Evolutionary conservation across 2,113 vertebrate genomes (phyloP).

Genomic region (Todiramphus chloris): DNA sequence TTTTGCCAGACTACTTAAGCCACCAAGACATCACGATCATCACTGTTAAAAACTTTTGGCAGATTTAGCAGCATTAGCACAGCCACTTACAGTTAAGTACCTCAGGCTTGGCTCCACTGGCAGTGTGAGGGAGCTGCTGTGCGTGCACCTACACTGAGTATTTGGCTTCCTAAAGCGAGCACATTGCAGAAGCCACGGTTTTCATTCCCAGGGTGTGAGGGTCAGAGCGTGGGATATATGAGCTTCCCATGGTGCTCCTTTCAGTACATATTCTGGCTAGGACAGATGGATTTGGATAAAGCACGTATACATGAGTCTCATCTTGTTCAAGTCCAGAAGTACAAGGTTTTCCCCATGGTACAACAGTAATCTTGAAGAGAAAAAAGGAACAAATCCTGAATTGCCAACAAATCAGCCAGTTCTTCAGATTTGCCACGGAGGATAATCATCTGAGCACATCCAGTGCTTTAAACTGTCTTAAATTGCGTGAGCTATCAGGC

Average conservation of each 20-base stretch:
- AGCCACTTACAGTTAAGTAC: not conserved
- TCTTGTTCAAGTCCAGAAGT: not conserved
- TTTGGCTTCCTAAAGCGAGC: not conserved
- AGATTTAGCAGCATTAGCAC: not conserved
- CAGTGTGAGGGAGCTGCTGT: not conserved
- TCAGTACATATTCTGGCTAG: not conserved
- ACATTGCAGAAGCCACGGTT: not conserved
- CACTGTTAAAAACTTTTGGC: not conserved
- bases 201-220: not conserved
- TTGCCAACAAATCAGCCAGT: not conserved
- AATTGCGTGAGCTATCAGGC: not conserved
- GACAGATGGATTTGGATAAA: not conserved
- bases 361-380: not conserved
- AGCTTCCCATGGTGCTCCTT: not conserved
- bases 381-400: not conserved
- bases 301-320: not conserved
- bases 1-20: constrained; percentile 8
- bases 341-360: not conserved
- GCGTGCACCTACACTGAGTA: not conserved
- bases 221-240: not conserved
- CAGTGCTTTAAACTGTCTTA: not conserved
- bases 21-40: not conserved
- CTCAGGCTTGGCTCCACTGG: not conserved
- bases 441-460: not conserved
- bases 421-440: not conserved